Conservation (phyloP, 2,113 vertebrate genomes). For the Rafetus swinhoei region DNA sequence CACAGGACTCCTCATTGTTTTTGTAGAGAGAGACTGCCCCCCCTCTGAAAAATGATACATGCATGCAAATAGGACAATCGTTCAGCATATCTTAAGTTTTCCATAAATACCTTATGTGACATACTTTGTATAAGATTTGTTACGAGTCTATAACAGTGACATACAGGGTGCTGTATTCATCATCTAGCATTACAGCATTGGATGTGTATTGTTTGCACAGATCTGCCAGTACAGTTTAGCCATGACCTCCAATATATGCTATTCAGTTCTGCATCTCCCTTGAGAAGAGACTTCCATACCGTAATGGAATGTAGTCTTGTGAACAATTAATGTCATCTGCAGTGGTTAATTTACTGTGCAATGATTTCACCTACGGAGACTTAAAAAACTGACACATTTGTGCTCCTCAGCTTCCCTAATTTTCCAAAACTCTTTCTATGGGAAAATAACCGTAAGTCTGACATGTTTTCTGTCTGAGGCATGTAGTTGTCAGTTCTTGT, state of each 20-base stretch:
- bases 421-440: neutral
- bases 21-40: no score
- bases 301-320: neutral
- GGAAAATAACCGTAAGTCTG: neutral
- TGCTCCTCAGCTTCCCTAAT: neutral
- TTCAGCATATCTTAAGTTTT: no score
- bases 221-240: neutral
- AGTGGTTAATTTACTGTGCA: neutral
- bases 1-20: no score
- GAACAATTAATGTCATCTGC: neutral
- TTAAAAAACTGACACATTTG: neutral
- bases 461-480: neutral
- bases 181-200: no score
- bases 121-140: no score
- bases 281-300: neutral
- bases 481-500: neutral
- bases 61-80: no score
- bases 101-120: no score
- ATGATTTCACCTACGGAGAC: neutral
- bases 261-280: neutral
- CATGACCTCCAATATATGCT: neutral
- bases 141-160: no score
- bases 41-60: no score
- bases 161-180: no score
- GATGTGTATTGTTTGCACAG: fast-evolving